Base-by-base conservation (phyloP, 64 coral and sea anemone species). In the Pachyseris speciosa region DNA sequence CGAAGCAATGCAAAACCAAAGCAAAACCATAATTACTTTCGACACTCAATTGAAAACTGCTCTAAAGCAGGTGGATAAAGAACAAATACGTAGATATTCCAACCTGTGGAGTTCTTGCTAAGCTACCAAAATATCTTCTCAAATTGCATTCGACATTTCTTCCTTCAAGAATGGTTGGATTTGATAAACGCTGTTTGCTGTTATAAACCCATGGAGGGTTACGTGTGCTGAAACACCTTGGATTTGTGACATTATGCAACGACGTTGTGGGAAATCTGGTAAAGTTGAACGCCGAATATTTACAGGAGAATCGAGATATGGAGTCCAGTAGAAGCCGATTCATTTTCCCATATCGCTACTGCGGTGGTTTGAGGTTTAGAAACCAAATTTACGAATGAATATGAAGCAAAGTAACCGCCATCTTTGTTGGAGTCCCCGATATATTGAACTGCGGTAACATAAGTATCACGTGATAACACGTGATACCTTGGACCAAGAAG, bases 81-180 rank as follows among this genome's bases (percentile, higher is more conserved):
- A 24, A 52, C n/a, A n/a, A n/a, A n/a, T n/a, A n/a, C n/a, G n/a
- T n/a, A n/a, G n/a, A n/a, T n/a, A 2, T 71, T 25, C 30, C 30
- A 71, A 61, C 77, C 51, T 81, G 77, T 26, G 34, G 55, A 37
- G 51, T n/a, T 58, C 19, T 81, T 8, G 33, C 26, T 61, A 81
- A 61, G 25, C 52, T 63, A 24, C 29, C 53, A 63, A 81, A 61
- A 63, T 61, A 25, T 26, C 77, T 60, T 36, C 53, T 37, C n/a
- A 39, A 28, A 39, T 63, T 53, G 48, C 52, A 81, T 19, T 61
- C 40, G 77, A 63, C 1, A 41, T 19, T 61, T 39, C 33, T 63
- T 61, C 61, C 20, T 26, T 24, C 43, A 16, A 76, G 11, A 76
- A 0, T 39, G 9, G 10, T 20, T 61, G 31, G 33, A 60, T 37